Percentiles rank a stretch among this genome's conserved stretches.
Conservation (phyloP, 2,888 invertebrate species). For the Troides oblongomaculatus region DNA sequence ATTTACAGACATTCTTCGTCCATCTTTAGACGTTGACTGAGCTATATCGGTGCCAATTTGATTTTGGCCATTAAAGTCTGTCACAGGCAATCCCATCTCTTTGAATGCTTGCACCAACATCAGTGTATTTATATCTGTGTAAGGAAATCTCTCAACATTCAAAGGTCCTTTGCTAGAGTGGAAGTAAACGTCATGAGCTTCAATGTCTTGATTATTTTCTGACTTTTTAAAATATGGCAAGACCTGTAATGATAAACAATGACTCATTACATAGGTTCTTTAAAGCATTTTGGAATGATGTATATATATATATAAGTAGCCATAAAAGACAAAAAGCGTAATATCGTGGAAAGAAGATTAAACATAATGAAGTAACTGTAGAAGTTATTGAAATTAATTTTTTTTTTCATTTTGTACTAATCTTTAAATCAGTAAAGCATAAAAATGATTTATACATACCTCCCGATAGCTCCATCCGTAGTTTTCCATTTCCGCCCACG, state of each 20-base stretch:
- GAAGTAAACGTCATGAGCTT: conserved; percentile 73
- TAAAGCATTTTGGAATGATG: too few relatives aligned
- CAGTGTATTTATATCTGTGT: conserved; percentile 79
- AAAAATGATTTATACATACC: conserved; percentile 43
- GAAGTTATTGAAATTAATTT: background rate
- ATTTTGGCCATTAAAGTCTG: conserved; percentile 79
- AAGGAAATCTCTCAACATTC: conserved; percentile 82
- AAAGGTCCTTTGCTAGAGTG: conserved; percentile 83
- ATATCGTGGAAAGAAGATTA: too few relatives aligned
- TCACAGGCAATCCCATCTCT: conserved; percentile 80
- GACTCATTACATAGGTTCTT: background rate
- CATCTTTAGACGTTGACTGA: conserved; percentile 82
- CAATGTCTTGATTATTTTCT: conserved; percentile 81
- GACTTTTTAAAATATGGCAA: conserved; percentile 86
- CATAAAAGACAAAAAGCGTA: too few relatives aligned
- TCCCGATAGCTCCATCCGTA: conserved; percentile 82
- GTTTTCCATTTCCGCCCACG: conserved; percentile 82
- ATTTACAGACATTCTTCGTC: conserved; percentile 82
- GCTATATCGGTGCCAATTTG: conserved; percentile 82
- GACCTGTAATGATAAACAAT: conserved; percentile 59
- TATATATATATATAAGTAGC: too few relatives aligned
- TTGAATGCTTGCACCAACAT: conserved; percentile 81
- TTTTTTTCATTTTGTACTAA: background rate
- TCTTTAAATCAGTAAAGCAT: background rate
- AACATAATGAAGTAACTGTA: too few relatives aligned